A percentile compares a stretch with the other conserved stretches of the same genome.
Evolutionary conservation across 2,888 invertebrate species (phyloP).

Genomic region (Acronicta psi): DNA sequence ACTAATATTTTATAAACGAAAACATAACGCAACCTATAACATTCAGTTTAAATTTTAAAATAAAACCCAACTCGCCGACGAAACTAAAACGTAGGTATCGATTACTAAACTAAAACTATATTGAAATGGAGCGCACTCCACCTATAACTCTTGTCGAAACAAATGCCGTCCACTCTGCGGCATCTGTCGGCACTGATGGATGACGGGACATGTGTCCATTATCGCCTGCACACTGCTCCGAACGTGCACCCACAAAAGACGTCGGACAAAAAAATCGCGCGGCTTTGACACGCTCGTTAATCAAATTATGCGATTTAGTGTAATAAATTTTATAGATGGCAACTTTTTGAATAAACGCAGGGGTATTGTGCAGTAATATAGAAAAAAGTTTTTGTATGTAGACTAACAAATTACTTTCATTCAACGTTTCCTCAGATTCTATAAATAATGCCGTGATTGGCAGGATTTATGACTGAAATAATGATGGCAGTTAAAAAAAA

Average conservation of each 20-base stretch:
- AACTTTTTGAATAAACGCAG: constrained; percentile 55
- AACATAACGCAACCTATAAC: background rate
- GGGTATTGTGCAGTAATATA: constrained; percentile 28
- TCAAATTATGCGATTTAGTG: constrained; percentile 80
- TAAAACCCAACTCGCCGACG: constrained; percentile 33
- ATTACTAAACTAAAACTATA: constrained; percentile 60
- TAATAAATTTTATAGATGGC: constrained; percentile 67
- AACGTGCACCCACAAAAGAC: constrained; percentile 66
- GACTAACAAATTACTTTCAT: constrained; percentile 51
- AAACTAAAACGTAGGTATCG: constrained; percentile 44
- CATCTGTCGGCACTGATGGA: constrained; percentile 83
- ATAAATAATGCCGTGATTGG: constrained; percentile 57
- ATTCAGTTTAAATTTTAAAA: constrained; percentile 15
- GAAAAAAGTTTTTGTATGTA: constrained; percentile 31
- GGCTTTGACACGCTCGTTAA: constrained; percentile 76
- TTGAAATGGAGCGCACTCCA: constrained; percentile 68
- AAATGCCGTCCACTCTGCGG: constrained; percentile 73
- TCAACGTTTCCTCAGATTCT: constrained; percentile 35
- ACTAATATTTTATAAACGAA: no score
- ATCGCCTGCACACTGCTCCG: constrained; percentile 71
- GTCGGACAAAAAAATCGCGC: constrained; percentile 62
- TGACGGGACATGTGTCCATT: constrained; percentile 86
- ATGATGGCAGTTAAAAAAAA: constrained; percentile 53
- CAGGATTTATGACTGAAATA: constrained; percentile 54
- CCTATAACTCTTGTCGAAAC: constrained; percentile 71